A percentile compares a stretch with the other conserved stretches of the same genome.
Evolutionary conservation across 2,113 vertebrate genomes (phyloP).

Genomic region (Gymnorhina tibicen): DNA sequence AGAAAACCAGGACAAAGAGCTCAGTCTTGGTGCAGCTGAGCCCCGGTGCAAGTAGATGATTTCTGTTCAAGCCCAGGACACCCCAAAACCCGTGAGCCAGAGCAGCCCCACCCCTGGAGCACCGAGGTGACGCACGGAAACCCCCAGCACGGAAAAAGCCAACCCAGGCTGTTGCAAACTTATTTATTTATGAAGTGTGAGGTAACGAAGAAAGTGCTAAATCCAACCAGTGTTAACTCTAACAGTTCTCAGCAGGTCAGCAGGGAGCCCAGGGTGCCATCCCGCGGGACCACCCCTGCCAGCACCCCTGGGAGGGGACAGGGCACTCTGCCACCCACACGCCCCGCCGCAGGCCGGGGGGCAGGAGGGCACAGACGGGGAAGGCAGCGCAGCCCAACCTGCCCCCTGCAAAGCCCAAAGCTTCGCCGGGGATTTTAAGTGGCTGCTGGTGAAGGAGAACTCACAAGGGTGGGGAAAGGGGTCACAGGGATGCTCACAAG

Average conservation of each 20-base stretch:
- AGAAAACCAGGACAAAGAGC: slow-evolving; percentile 14
- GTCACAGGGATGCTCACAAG: background rate
- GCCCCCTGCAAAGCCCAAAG: background rate
- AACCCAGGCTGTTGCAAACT: slow-evolving; percentile 34
- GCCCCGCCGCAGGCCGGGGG: rapidly evolving
- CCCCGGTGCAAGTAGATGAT: rapidly evolving
- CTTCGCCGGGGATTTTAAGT: background rate
- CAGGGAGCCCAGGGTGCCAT: background rate
- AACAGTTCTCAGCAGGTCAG: background rate
- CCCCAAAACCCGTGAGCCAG: background rate
- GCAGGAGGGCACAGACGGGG: background rate
- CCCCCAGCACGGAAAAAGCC: slow-evolving; percentile 16
- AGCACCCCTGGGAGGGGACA: background rate
- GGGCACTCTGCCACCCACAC: background rate
- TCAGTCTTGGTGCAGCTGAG: background rate
- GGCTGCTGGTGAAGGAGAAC: background rate
- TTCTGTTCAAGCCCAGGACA: background rate
- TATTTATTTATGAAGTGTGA: slow-evolving; percentile 64
- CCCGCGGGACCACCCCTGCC: background rate
- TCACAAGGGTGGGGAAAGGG: background rate
- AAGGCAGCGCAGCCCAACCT: background rate
- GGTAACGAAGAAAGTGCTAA: slow-evolving; percentile 65
- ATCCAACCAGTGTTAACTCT: slow-evolving; percentile 52
- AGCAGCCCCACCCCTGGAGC: background rate
- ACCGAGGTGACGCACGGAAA: background rate